Evolutionary conservation across 2,888 invertebrate species (phyloP), one percentile per base, ranked within the genome.

Genomic region (Drosophila peninsularis): DNA sequence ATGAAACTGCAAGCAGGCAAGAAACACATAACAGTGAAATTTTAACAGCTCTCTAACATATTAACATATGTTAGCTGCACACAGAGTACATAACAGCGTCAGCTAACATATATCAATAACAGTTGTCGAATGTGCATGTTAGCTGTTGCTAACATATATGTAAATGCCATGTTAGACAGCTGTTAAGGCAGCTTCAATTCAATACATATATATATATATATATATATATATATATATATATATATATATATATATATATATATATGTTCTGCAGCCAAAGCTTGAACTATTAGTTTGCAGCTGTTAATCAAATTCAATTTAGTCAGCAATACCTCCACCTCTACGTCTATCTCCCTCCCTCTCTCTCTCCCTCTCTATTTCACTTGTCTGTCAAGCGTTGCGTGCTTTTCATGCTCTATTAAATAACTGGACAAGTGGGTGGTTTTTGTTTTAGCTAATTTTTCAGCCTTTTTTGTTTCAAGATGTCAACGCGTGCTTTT

Each of bases 341-440:
- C 24, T 7, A n/a, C n/a, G 24, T 1, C 24, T 4, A 14, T 5
- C 24, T 19, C 49, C 34, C 21, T 32, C 19, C 14, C 49, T 21
- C 49, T n/a, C 21, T 21, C 19, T 6, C 17, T 17, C 34, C 9
- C 34, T 19, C 49, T 9, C 19, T 24, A 10, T 14, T 21, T 11
- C 32, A 36, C 54, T 41, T 32, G 3, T 30, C 47, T 13, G 75
- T 71, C 76, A 79, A 63, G 17, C 74, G 64, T 65, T 71, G 71
- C 65, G 60, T 70, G 75, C 71, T 76, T 78, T 78, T 80, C 76
- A 80, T 72, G 78, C 78, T 78, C 78, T 78, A 80, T 80, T 78
- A 65, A 78, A 61, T 78, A 75, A 75, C 75, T 78, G 76, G 66
- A 71, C 75, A 79, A 72, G 47, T 72, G 56, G 73, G 61, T 73